A percentile compares a stretch with the other conserved stretches of the same genome.
Conservation (phyloP, 2,113 vertebrate genomes). For the Pluvialis apricaria region DNA sequence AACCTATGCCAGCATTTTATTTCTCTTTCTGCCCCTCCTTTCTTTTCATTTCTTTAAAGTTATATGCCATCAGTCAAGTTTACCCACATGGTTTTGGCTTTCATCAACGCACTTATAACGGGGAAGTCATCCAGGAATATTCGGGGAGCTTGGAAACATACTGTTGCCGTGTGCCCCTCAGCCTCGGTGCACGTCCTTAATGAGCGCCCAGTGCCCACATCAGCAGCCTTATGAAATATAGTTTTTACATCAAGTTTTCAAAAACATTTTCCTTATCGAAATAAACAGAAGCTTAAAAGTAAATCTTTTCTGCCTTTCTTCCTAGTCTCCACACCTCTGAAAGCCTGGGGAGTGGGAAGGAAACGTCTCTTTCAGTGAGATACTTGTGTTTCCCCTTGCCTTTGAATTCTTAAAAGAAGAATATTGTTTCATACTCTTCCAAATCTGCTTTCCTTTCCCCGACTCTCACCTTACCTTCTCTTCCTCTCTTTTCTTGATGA, state of each 20-base stretch:
- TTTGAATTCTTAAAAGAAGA: conserved; percentile 39
- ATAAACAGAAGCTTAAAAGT: neutral
- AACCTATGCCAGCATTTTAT: neutral
- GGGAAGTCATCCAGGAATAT: neutral
- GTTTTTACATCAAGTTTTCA: neutral
- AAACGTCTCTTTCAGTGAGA: conserved; percentile 17
- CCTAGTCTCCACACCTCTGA: neutral
- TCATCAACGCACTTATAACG: accelerated
- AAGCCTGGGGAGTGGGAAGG: conserved; percentile 21
- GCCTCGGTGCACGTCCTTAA: no score
- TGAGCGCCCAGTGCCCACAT: accelerated
- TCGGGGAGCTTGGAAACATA: neutral
- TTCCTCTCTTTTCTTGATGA: conserved; percentile 6
- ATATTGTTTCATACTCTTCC: conserved; percentile 53
- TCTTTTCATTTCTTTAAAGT: neutral
- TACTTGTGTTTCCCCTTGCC: conserved; percentile 5
- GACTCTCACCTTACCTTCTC: conserved; percentile 45
- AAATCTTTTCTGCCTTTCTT: neutral
- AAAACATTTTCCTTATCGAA: neutral
- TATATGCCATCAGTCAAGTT: neutral
- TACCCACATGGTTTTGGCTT: neutral
- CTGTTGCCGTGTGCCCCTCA: accelerated
- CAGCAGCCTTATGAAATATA: neutral
- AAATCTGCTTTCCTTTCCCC: conserved; percentile 16
- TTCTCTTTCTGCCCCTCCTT: neutral